Conservation (phyloP, 2,113 vertebrate species). For the Labeo catla region DNA sequence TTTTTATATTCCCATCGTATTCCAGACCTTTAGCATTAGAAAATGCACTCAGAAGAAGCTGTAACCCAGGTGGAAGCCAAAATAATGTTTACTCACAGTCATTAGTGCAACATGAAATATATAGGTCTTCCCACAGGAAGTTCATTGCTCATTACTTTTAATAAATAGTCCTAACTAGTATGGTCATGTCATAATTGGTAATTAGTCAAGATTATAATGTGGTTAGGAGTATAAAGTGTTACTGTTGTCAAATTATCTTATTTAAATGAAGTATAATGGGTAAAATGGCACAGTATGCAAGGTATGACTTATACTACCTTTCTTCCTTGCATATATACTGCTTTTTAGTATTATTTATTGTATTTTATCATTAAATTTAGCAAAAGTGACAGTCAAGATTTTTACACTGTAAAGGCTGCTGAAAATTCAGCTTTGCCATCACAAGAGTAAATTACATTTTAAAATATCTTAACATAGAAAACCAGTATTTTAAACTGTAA, state of each 20-base stretch:
- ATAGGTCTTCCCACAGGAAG: background rate
- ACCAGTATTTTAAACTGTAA: background rate
- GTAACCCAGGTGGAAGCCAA: background rate
- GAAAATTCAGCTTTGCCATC: background rate
- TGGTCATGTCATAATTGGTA: background rate
- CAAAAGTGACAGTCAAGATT: background rate
- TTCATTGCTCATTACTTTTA: background rate
- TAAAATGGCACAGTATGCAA: background rate
- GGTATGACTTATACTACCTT: background rate
- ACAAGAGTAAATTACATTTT: background rate
- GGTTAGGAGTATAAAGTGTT: background rate
- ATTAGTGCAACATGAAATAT: background rate
- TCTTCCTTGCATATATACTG: no score
- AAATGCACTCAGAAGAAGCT: background rate
- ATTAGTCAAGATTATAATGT: background rate
- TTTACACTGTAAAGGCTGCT: background rate
- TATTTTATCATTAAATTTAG: no score
- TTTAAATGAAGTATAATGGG: background rate
- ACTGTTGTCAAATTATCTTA: background rate
- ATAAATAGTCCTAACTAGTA: background rate
- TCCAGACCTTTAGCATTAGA: background rate
- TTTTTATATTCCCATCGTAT: slow-evolving; percentile 26
- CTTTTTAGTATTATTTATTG: no score
- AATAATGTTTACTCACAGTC: background rate
- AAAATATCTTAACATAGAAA: background rate